Base-by-base conservation (phyloP, 2,113 vertebrate genomes). In the Gasterosteus aculeatus region DNA sequence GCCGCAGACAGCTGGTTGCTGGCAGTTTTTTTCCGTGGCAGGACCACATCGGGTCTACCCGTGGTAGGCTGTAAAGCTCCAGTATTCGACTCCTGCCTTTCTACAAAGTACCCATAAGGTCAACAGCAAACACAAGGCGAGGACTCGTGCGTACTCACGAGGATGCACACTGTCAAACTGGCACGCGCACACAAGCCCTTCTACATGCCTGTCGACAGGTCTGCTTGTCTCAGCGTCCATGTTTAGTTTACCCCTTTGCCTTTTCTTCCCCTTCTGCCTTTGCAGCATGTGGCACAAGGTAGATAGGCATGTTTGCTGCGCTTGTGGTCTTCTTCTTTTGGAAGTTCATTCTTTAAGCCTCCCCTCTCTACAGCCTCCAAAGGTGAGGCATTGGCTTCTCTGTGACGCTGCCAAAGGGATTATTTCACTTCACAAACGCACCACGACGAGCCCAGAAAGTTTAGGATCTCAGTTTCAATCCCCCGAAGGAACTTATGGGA, bases 351-450 rank as follows among this genome's bases (percentile, higher is more conserved):
- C 82, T 77, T 75, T 69, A 80, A 85, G 85, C 60, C 64, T 76
- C 68, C 33, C 0, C 62, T 86, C 75, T 42, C 39, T 74, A 46
- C 42, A 81, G 62, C 38, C 67, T 84, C 71, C 49, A 85, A 84
- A 87, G 47, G 57, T 77, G 63, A 87, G 57, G 79, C 77, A 79
- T n/a, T 80, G 80, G 67, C 72, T 82, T 83, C 70, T 61, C 15
- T 87, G 66, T 85, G 72, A 80, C 72, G 85, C 78, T 82, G 81
- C 72, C 83, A 85, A 85, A 89, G 53, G 86, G 86, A 85, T 87
- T 88, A 84, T 86, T 91, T 75, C 38, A 83, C 82, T 83, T 88
- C 81, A 89, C 77, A 89, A 80, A 88, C 66, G 74, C 22, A 35
- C 19, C 53, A 66, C 80, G 84, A 59, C 70, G 31, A 38, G 58